Base-by-base conservation (phyloP, 2,888 invertebrate species). In the Pterobdella sp. region DNA sequence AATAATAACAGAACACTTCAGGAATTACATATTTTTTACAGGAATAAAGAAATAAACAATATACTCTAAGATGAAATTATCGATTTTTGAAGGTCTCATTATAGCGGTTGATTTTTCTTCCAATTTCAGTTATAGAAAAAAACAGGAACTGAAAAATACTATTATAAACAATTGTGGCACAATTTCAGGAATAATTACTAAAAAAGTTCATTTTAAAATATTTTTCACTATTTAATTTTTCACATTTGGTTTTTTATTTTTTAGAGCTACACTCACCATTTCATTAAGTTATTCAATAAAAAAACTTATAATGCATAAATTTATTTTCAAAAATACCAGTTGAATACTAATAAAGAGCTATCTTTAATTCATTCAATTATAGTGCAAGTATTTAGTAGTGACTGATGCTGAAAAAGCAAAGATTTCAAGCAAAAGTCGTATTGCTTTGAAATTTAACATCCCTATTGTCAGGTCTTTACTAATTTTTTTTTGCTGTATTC, bases 181-280 rank as follows among this genome's bases (percentile, higher is more conserved):
- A n/a, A 78, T 82, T 3, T 82, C 81, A 31, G 81, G 79, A 74
- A 80, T 82, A 74, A 78, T 82, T 32, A 82, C 80, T 0, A 81
- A 80, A 72, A 81, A 82, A 81, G 82, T 82, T 77, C 71, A 49
- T 22, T 22, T 18, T 35, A n/a, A 2, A 35, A n/a, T 49, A 32
- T 14, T 37, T 26, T 49, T 49, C 14, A 49, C 18, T 18, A 49
- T 18, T 49, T 18, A 18, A 49, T 49, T 49, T n/a, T n/a, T n/a
- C n/a, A n/a, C 14, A 49, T 18, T 49, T 49, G 14, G 52, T 49
- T 18, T 49, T 49, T 49, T 49, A 49, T 18, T 18, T 49, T 49
- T 49, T 49, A 49, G n/a, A 18, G n/a, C 18, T 32, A 32, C 10
- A 32, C 31, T 1, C 32, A 7, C 3, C 10, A 1, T 34, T 66